phyloP scores from a whole-genome alignment of 2,113 vertebrate species.

The Barbus barbus region DNA sequence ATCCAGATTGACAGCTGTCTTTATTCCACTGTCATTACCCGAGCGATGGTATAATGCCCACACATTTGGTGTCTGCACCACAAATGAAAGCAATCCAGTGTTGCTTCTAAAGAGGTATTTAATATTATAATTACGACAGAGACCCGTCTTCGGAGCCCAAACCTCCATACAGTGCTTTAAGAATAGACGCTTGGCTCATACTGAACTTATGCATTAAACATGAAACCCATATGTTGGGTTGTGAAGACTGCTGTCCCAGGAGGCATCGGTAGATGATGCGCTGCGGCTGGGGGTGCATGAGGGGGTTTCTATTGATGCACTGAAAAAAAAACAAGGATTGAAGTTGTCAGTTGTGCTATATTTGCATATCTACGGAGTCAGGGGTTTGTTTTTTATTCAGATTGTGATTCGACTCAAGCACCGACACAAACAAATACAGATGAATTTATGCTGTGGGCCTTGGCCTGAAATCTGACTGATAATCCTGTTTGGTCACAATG shows the following conservation, averaged over 20 bases:
- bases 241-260: constrained; percentile 69
- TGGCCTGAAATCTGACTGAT: constrained; percentile 15
- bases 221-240: constrained; percentile 80
- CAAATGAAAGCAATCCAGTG: constrained; percentile 70
- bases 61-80: constrained; percentile 72
- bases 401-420: constrained; percentile 10
- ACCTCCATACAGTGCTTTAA: constrained; percentile 45
- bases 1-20: constrained; percentile 46
- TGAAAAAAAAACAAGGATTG: constrained; percentile 16
- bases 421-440: neutral
- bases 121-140: constrained; percentile 78
- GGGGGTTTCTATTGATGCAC: constrained; percentile 52
- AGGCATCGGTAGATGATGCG: constrained; percentile 54
- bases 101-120: constrained; percentile 76
- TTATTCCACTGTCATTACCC: constrained; percentile 29
- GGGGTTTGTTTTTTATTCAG: constrained; percentile 31
- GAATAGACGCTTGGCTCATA: constrained; percentile 59
- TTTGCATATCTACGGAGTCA: constrained; percentile 36
- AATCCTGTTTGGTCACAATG: neutral
- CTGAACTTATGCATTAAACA: constrained; percentile 79
- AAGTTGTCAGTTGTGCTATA: constrained; percentile 31
- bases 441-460: neutral
- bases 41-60: constrained; percentile 68
- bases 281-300: constrained; percentile 51
- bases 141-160: constrained; percentile 67